Evolutionary conservation across 2,113 vertebrate species (phyloP).

Genomic region (Ranitomeya imitator): DNA sequence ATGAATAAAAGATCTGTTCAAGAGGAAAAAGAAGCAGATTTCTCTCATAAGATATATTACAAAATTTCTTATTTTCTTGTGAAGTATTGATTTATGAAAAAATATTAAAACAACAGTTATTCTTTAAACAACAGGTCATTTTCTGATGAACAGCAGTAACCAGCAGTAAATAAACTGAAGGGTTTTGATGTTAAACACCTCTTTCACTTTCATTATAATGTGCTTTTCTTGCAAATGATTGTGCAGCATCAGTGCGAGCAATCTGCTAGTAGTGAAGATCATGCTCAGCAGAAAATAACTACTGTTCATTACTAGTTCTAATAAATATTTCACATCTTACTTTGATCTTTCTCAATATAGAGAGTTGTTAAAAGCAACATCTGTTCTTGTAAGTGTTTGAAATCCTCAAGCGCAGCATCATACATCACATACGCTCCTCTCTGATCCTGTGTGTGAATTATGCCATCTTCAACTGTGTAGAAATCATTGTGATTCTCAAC

Average conservation of each 20-base stretch:
- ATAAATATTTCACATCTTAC: conserved; percentile 52
- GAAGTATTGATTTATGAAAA: too few species aligned
- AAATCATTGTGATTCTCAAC: conserved; percentile 75
- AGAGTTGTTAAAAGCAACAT: conserved; percentile 72
- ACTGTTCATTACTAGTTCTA: neutral
- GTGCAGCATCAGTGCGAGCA: neutral
- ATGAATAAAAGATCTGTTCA: too few species aligned
- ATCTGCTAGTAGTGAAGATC: neutral
- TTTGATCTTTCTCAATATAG: conserved; percentile 69
- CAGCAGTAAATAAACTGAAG: too few species aligned
- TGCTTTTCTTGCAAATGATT: neutral
- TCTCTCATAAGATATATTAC: too few species aligned
- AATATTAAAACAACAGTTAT: too few species aligned
- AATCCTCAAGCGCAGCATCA: conserved; percentile 70
- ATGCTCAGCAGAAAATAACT: neutral
- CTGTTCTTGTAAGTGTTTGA: conserved; percentile 69
- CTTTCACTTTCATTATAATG: neutral
- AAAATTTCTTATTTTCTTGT: too few species aligned
- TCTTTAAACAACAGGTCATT: too few species aligned
- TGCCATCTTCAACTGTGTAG: conserved; percentile 65
- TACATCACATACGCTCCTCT: conserved; percentile 68
- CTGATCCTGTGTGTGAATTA: conserved; percentile 73
- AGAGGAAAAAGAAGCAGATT: too few species aligned
- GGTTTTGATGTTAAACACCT: neutral
- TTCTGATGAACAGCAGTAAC: too few species aligned